A percentile compares a stretch with the other conserved stretches of the same genome.
Conservation (phyloP, 2,888 invertebrate species). For the Drosophila mercatorum region DNA sequence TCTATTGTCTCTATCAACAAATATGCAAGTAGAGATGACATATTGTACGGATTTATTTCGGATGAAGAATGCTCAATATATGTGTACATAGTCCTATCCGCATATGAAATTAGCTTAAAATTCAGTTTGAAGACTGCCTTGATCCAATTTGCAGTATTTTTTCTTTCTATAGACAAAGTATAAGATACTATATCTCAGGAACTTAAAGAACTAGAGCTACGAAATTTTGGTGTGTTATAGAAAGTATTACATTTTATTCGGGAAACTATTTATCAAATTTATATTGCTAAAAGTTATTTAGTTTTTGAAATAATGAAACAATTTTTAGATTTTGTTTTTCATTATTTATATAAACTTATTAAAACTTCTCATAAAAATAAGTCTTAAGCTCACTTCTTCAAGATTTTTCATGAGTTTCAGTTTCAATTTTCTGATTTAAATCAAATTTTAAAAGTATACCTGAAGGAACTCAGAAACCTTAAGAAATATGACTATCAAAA, state of each 20-base stretch:
- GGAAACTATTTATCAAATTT: too few relatives aligned
- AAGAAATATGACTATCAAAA: background rate
- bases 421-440: background rate
- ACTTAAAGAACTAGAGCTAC: accelerated
- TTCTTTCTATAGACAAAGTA: background rate
- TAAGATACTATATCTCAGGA: background rate
- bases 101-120: background rate
- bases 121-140: too few relatives aligned
- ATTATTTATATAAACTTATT: too few relatives aligned
- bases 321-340: too few relatives aligned
- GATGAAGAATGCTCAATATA: background rate
- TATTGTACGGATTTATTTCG: background rate
- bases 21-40: background rate
- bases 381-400: background rate
- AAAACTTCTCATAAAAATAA: too few relatives aligned
- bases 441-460: background rate
- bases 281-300: too few relatives aligned
- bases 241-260: background rate
- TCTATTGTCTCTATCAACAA: conserved; percentile 10
- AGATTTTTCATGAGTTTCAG: background rate
- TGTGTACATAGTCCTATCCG: too few relatives aligned
- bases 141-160: background rate
- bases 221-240: background rate
- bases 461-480: background rate
- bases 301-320: too few relatives aligned